phyloP scores from a whole-genome alignment of 35 echinoderm and acorn worm species.

The Amphiura filiformis region DNA sequence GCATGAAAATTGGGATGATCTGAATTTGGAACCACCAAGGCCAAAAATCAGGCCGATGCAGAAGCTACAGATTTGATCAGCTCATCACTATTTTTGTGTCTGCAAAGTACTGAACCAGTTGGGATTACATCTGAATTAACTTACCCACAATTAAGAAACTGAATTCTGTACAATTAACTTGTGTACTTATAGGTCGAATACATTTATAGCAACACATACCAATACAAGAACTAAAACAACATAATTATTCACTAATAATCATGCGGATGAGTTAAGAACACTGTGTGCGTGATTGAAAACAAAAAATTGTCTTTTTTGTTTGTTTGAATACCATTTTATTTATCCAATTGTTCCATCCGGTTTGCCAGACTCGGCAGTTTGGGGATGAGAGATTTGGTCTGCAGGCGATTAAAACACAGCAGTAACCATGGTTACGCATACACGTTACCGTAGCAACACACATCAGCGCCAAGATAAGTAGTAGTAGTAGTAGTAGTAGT shows the following conservation, averaged over 20 bases:
- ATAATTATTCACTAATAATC: neutral
- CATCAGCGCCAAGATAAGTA: slow-evolving; percentile 13
- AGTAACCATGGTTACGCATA: slow-evolving; percentile 3
- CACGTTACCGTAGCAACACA: slow-evolving; percentile 9
- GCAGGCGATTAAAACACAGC: neutral
- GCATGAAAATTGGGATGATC: too few species aligned
- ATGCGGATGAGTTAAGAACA: neutral
- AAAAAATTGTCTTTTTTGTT: neutral
- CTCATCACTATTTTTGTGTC: too few species aligned
- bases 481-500: slow-evolving; percentile 6
- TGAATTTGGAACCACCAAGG: too few species aligned
- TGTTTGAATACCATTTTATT: slow-evolving; percentile 41
- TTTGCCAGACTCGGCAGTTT: slow-evolving; percentile 96
- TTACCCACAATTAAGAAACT: too few species aligned
- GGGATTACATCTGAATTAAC: too few species aligned
- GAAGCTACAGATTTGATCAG: too few species aligned
- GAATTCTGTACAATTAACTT: too few species aligned
- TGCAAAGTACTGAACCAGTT: too few species aligned
- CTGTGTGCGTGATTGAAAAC: neutral
- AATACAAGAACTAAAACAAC: neutral
- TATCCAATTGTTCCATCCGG: slow-evolving; percentile 85
- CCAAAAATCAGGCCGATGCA: too few species aligned
- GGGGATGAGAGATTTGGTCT: slow-evolving; percentile 97
- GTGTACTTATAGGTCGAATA: too few species aligned
- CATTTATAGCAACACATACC: too few species aligned